Evolutionary conservation across 2,113 vertebrate species (phyloP).

Genomic region (Labeo rohita): DNA sequence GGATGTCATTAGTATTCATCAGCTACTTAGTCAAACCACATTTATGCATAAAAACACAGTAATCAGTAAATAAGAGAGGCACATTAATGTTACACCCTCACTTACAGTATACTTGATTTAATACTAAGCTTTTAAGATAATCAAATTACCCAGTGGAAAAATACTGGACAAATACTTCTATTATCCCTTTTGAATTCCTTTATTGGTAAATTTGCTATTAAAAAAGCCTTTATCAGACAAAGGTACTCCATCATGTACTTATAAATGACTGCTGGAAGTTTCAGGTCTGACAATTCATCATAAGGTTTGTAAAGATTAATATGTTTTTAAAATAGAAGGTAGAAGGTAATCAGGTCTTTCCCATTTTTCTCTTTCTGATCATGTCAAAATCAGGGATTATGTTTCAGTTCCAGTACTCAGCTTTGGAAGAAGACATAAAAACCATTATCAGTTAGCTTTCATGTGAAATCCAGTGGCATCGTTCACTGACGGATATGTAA

Average conservation of each 20-base stretch:
- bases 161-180: neutral
- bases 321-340: neutral
- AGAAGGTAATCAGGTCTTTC: neutral
- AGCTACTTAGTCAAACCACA: neutral
- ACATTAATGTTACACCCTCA: neutral
- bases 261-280: neutral
- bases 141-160: no score
- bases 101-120: no score
- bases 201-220: neutral
- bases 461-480: conserved; percentile 44
- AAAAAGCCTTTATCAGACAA: neutral
- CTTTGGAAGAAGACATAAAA: neutral
- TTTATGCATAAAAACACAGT: neutral
- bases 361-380: neutral
- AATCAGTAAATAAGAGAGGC: neutral
- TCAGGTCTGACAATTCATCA: neutral
- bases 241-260: neutral
- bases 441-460: neutral
- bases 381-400: neutral
- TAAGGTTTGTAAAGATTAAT: neutral
- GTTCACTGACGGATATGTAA: conserved; percentile 3
- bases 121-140: no score
- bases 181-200: neutral
- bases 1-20: conserved; percentile 5
- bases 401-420: neutral